Evolutionary conservation across 2,113 vertebrate species (phyloP), one percentile per base, ranked within the genome.

Genomic region (Campylomormyrus tamandua): DNA sequence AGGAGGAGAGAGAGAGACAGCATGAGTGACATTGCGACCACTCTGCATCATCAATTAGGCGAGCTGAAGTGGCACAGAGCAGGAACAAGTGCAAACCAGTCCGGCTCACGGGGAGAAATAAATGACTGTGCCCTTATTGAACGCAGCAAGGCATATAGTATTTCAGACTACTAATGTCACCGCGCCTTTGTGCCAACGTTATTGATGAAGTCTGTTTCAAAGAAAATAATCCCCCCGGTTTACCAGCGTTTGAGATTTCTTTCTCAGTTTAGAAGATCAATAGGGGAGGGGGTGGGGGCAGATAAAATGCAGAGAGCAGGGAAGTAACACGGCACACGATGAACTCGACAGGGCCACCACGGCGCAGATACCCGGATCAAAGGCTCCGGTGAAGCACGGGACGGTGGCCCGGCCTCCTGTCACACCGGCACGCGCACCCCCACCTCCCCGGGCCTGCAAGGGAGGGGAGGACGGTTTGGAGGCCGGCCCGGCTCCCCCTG

Each of bases 11-110:
- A 21, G 31, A 53, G 49, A 87, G 31, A 48, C 45, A 89, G 91
- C 3, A 10, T 89, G 90, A 92, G 84, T 90, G 92, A 92, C 89
- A 91, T 80, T 31, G 89, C 74, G 84, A 91, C 89, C 87, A 87
- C 89, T 91, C 89, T 90, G 91, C 94, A 93, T 94, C 94, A 94
- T 96, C 94, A 95, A 94, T 95, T 94, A 95, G 93, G 92, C 89
- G 91, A 94, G 93, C 92, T 91, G 90, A 93, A 94, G 93, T 94
- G 93, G 93, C 94, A 93, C 93, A 90, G 93, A 93, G 92, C 91
- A 93, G 93, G 92, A 94, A 92, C 92, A 93, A 93, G 94, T 93
- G n/a, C 62, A 77, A 45, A 77, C n/a, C 89, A 27, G 90, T 88
- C 88, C 88, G 90, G 92, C 90, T 90, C 91, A 92, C 90, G 89